Percentiles rank a stretch among this genome's conserved stretches.
Evolutionary conservation across 2,888 invertebrate species (phyloP).

Genomic region (Hirtodrosophila alboralis): DNA sequence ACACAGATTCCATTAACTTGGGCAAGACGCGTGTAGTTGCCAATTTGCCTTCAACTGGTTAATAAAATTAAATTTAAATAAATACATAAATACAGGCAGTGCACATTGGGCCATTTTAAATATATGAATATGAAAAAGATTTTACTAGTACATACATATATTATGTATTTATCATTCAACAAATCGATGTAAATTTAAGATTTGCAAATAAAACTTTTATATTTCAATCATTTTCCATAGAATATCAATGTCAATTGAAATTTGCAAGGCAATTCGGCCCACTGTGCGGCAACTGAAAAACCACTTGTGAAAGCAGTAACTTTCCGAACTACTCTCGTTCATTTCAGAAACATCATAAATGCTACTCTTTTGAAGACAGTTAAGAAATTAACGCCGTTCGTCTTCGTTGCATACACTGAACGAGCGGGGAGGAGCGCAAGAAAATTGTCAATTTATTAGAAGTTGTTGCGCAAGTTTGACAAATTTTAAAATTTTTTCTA

Average conservation of each 20-base stretch:
- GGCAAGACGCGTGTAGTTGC: constrained; percentile 65
- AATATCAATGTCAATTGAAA: too few species aligned
- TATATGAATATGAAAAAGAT: too few species aligned
- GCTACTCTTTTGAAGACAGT: constrained; percentile 30
- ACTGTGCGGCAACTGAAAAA: too few species aligned
- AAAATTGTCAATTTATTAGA: constrained; percentile 38
- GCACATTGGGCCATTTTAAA: too few species aligned
- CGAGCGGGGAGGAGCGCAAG: constrained; percentile 1
- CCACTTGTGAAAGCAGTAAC: background rate
- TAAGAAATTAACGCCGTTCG: constrained; percentile 68
- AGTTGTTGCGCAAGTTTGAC: constrained; percentile 15
- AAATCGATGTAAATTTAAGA: too few species aligned
- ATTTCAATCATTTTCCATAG: too few species aligned
- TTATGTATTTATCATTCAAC: too few species aligned
- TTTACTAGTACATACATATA: too few species aligned
- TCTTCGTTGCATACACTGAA: constrained; percentile 40
- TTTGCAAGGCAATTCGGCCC: too few species aligned
- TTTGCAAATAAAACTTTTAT: too few species aligned
- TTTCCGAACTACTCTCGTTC: constrained; percentile 15
- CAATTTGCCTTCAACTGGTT: constrained; percentile 65
- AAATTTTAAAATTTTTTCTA: constrained; percentile 2
- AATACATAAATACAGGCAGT: constrained; percentile 1
- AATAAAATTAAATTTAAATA: constrained; percentile 62
- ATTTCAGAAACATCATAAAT: background rate
- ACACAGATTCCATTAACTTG: constrained; percentile 53